Conservation (phyloP, 2,888 invertebrate genomes). For the Oasisia sp. region DNA sequence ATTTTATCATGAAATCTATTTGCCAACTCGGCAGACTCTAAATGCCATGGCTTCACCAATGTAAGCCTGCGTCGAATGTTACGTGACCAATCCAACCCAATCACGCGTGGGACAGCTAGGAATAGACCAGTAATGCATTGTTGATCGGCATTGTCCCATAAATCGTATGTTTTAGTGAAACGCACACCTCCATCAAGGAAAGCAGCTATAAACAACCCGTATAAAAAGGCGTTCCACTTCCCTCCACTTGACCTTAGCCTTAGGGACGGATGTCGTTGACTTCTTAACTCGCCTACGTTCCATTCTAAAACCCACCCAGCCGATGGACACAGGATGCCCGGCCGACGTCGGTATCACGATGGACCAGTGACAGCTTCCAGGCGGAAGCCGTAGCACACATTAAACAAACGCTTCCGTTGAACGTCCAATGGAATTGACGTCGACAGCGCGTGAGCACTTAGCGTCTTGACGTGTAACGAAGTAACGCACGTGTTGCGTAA, state of each 20-base stretch:
- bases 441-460: not conserved
- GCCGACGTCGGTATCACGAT: not conserved
- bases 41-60: not conserved
- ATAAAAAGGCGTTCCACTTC: not conserved
- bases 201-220: not conserved
- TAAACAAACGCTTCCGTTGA: not conserved
- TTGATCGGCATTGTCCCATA: not conserved
- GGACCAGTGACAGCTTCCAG: not conserved
- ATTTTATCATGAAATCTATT: not conserved
- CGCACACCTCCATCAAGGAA: not conserved
- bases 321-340: not conserved
- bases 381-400: not conserved
- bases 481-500: not conserved
- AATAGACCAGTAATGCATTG: not conserved
- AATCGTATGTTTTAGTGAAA: conserved; percentile 3
- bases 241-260: not conserved
- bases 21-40: not conserved
- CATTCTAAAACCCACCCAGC: not conserved
- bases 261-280: not conserved
- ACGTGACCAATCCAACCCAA: not conserved
- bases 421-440: not conserved
- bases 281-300: not conserved
- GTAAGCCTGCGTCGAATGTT: not conserved
- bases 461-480: not conserved
- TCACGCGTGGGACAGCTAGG: not conserved